Percentiles rank a stretch among this genome's conserved stretches.
These are phyloP conservation scores for Syritta pipiens DNA, from an alignment of 2,888 invertebrate species.

Conservation along the genomic window DNA sequence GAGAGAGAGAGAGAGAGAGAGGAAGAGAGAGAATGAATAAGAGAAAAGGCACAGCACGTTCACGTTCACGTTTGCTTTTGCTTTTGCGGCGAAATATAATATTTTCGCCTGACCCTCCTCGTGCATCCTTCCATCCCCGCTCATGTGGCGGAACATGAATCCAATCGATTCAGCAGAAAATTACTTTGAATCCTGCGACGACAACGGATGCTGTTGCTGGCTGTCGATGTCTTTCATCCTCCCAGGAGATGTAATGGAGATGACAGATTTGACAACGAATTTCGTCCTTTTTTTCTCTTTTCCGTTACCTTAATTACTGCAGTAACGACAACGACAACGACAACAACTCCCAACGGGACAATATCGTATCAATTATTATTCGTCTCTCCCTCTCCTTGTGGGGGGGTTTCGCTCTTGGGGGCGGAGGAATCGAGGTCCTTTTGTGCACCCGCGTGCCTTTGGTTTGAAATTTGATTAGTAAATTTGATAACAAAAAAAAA, in stretches of 20 bases:
- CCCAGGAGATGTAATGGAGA: conserved; percentile 51
- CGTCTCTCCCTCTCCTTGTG: background rate
- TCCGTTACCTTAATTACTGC: conserved; percentile 48
- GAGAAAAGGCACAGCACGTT: conserved; percentile 5
- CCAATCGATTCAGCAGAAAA: conserved; percentile 50
- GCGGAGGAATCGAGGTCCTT: background rate
- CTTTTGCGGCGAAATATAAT: background rate
- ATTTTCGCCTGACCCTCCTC: background rate
- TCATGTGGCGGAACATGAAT: background rate
- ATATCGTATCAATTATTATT: conserved; percentile 44
- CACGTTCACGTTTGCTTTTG: too few relatives aligned
- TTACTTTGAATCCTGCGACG: conserved; percentile 34
- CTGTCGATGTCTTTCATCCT: conserved; percentile 48
- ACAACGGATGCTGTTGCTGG: conserved; percentile 46
- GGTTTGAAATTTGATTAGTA: conserved; percentile 51
- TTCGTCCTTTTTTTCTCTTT: background rate
- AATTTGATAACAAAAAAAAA: conserved; percentile 26
- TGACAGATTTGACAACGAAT: conserved; percentile 49
- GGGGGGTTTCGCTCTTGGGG: background rate
- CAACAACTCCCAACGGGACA: conserved; percentile 33
- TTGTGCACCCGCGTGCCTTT: background rate
- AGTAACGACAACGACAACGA: background rate
- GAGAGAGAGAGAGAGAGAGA: background rate
- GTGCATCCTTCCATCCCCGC: background rate
- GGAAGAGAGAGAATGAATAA: background rate